phyloP scores from a whole-genome alignment of 1,140 invertebrate species.

The Hetaerina americana region DNA sequence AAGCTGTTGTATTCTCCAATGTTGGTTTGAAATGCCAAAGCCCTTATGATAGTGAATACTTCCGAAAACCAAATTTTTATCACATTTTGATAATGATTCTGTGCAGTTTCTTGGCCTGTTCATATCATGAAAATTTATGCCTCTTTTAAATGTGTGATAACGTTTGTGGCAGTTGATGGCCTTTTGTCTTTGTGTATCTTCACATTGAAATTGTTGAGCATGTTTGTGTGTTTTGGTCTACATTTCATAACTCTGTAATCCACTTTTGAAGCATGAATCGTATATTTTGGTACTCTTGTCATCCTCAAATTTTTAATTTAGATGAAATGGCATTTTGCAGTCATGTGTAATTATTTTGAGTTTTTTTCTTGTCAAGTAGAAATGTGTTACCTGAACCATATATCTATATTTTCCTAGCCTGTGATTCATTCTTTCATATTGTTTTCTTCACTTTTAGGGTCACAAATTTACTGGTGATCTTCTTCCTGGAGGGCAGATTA shows the following conservation, averaged over 20 bases:
- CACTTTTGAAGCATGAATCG: neutral
- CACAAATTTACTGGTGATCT: slow-evolving; percentile 81
- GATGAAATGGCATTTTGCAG: too few relatives aligned
- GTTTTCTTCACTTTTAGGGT: slow-evolving; percentile 41
- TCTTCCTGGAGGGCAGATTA: slow-evolving; percentile 72
- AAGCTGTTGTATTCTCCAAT: neutral
- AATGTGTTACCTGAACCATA: too few relatives aligned
- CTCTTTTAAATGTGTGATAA: neutral
- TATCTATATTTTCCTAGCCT: too few relatives aligned
- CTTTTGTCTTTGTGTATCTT: neutral
- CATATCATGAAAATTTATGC: neutral
- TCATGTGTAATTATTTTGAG: too few relatives aligned
- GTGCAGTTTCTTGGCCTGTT: neutral
- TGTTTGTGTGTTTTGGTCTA: neutral
- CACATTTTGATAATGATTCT: neutral
- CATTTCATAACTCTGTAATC: neutral
- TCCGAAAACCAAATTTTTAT: neutral
- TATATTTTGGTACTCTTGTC: neutral
- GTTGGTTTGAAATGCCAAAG: neutral
- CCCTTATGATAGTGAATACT: neutral
- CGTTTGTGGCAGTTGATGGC: neutral
- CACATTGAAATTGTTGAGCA: neutral
- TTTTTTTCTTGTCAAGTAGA: too few relatives aligned
- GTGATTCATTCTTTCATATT: too few relatives aligned
- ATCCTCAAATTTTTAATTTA: too few relatives aligned